These are phyloP conservation scores for Caranx ignobilis DNA, from an alignment of 2,113 vertebrate species.

Conservation along the genomic window DNA sequence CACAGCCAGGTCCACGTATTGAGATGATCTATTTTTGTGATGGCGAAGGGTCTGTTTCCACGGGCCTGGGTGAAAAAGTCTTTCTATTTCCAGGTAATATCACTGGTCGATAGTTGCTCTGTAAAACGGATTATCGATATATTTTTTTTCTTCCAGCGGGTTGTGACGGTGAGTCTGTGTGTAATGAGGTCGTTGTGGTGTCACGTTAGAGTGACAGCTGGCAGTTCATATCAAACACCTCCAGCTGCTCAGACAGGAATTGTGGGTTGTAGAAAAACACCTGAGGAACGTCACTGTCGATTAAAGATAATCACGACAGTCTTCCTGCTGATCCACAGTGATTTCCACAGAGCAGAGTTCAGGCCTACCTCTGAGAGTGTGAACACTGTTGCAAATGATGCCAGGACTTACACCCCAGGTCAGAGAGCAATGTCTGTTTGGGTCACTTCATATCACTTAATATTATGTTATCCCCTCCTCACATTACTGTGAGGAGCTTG, in stretches of 20 bases:
- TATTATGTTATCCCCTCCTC: not conserved
- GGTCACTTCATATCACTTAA: not conserved
- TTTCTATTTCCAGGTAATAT: slow-evolving; percentile 89
- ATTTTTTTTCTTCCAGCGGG: no score
- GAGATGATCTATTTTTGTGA: slow-evolving; percentile 91
- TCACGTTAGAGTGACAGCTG: slow-evolving; percentile 65
- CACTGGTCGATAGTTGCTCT: not conserved
- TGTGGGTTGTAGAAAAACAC: slow-evolving; percentile 2
- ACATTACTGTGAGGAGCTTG: not conserved
- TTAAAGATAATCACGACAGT: not conserved
- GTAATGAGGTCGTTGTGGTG: not conserved
- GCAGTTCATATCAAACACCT: slow-evolving; percentile 10
- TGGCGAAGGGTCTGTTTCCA: slow-evolving; percentile 94
- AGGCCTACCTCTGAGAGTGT: slow-evolving; percentile 10
- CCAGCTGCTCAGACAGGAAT: not conserved
- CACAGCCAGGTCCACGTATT: slow-evolving; percentile 80
- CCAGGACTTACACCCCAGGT: not conserved
- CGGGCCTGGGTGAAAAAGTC: slow-evolving; percentile 93
- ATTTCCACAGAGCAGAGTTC: not conserved
- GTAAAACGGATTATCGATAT: not conserved
- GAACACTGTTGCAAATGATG: not conserved
- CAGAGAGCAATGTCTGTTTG: not conserved
- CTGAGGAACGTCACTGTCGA: slow-evolving; percentile 44
- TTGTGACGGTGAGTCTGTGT: not conserved
- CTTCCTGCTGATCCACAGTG: not conserved